Evolutionary conservation across 2,888 invertebrate genomes (phyloP).

Genomic region (Melieria crassipennis): DNA sequence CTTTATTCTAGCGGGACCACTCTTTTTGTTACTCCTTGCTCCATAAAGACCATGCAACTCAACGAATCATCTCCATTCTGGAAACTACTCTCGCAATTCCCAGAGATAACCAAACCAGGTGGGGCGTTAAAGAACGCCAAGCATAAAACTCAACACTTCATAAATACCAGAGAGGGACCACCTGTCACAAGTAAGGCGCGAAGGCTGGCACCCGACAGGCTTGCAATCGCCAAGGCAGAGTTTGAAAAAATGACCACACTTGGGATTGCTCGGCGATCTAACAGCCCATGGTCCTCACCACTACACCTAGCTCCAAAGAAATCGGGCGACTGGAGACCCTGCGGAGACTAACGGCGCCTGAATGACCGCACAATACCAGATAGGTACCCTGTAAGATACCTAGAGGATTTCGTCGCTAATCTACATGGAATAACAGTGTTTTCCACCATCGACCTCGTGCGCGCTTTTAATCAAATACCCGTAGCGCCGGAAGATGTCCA

Average conservation of each 20-base stretch:
- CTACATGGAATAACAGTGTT: neutral
- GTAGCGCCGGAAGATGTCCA: neutral
- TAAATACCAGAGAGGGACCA: neutral
- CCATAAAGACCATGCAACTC: neutral
- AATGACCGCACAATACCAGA: slow-evolving; percentile 1
- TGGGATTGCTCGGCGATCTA: neutral
- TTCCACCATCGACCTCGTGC: slow-evolving; percentile 1
- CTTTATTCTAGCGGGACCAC: no score
- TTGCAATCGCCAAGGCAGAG: neutral
- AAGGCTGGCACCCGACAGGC: neutral
- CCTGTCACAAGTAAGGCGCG: slow-evolving; percentile 4
- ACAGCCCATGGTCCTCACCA: neutral
- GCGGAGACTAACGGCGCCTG: slow-evolving; percentile 1
- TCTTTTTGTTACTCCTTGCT: neutral
- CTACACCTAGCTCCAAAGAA: slow-evolving; percentile 2
- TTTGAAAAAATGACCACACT: neutral
- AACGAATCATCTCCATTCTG: neutral
- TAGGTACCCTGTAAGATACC: slow-evolving; percentile 5
- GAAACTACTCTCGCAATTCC: slow-evolving; percentile 2
- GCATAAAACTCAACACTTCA: neutral
- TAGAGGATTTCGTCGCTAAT: slow-evolving; percentile 8
- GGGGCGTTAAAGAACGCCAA: neutral
- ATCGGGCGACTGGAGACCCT: slow-evolving; percentile 5
- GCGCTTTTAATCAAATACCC: neutral
- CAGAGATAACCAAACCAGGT: neutral